Conservation (phyloP, 1,140 invertebrate species). For the Pollicipes pollicipes region DNA sequence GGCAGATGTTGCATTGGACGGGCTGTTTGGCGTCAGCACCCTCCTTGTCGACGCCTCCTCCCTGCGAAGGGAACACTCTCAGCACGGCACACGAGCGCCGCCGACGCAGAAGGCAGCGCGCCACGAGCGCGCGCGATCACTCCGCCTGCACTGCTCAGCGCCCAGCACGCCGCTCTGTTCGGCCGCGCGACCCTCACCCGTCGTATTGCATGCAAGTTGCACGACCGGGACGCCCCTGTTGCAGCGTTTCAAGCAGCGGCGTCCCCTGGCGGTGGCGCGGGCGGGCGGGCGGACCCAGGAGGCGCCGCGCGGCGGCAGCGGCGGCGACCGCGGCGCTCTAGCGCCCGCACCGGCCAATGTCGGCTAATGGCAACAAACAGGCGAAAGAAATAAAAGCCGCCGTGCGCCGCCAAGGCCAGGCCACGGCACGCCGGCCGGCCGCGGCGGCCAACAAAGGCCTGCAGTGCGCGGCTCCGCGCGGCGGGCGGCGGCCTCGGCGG, state of each 20-base stretch:
- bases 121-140: too few relatives aligned
- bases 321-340: too few relatives aligned
- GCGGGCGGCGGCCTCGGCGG: too few relatives aligned
- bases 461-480: too few relatives aligned
- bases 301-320: neutral
- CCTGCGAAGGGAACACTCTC: neutral
- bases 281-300: conserved; percentile 24
- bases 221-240: conserved; percentile 14
- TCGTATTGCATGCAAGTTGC: conserved; percentile 7
- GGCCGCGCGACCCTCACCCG: conserved; percentile 3
- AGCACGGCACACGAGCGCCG: conserved; percentile 3
- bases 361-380: neutral
- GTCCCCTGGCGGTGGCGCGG: conserved; percentile 25
- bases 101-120: too few relatives aligned
- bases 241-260: conserved; percentile 22
- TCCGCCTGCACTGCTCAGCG: too few relatives aligned
- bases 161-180: too few relatives aligned
- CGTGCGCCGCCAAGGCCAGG: neutral
- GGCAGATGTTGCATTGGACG: conserved; percentile 68
- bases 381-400: neutral
- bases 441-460: neutral
- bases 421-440: too few relatives aligned
- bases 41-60: neutral
- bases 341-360: neutral
- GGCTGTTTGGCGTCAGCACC: conserved; percentile 41